Evolutionary conservation across 2,888 invertebrate species (phyloP), one percentile per base, ranked within the genome.

Genomic region (Hedychridium roseum): DNA sequence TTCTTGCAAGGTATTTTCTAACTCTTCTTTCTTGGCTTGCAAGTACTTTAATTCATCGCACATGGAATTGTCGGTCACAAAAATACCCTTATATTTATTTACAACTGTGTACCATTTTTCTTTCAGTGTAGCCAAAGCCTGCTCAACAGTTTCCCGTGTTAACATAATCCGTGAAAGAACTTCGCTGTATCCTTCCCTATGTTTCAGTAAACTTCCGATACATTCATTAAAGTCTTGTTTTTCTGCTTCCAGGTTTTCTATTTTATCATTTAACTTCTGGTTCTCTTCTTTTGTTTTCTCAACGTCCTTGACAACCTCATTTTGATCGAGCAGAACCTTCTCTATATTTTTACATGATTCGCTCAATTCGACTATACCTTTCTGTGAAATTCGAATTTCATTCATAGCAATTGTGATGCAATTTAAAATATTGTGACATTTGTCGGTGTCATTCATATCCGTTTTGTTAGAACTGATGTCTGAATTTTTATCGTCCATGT

Each of bases 11-110:
- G 43, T 54, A 47, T 60, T 63, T 39, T 75, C 71, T 6, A 74
- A 49, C 16, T 64, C 59, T 14, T 54, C 45, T 31, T 68, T 64
- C 16, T 59, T 66, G 1, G 45, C 42, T 35, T 66, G 64, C 23
- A 75, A 50, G 12, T 73, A 54, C 30, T 75, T 66, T 5, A 67
- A 31, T 31, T 73, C 68, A 3, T 68, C 65, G 16, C 64, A 66
- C 7, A 52, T 38, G 2, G 57, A 60, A 36, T 35, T 49, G 11
- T 54, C 53, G 3, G n/a, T 31, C 0, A 35, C 12, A 3, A 65
- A 44, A 14, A 54, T 36, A 7, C 21, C 20, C n/a, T 51, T 34
- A 6, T 56, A 58, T 26, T 57, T 55, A 1, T 16, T 32, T 26
- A 50, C 15, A 14, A 57, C 35, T 11, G 26, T 30, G 12, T 41